Evolutionary conservation across 2,113 vertebrate species (phyloP).

Genomic region (Garra rufa): DNA sequence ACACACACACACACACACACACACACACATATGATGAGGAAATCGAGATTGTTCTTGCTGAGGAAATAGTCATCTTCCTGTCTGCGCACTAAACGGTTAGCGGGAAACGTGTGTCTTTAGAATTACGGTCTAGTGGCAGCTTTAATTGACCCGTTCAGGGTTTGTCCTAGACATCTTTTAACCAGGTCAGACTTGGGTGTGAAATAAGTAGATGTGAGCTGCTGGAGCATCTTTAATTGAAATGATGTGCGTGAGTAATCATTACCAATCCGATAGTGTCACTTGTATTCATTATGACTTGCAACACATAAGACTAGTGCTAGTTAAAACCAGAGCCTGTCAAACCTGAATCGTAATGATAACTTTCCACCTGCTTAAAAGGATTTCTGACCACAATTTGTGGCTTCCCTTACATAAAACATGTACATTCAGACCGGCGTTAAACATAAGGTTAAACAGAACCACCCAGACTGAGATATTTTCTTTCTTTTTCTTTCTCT

Average conservation of each 20-base stretch:
- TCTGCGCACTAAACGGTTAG: not conserved
- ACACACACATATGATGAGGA: too few relatives aligned
- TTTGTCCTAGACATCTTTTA: constrained; percentile 26
- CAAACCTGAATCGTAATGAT: not conserved
- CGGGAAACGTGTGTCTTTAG: constrained; percentile 12
- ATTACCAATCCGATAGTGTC: not conserved
- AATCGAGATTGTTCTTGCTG: constrained; percentile 1
- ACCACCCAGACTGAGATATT: constrained; percentile 41
- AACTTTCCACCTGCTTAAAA: not conserved
- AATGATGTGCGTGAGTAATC: not conserved
- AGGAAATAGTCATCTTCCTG: constrained; percentile 40
- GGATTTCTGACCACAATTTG: not conserved
- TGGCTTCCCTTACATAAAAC: constrained; percentile 1
- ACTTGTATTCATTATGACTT: not conserved
- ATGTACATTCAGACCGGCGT: constrained; percentile 50
- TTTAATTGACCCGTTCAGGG: not conserved
- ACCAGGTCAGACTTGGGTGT: constrained; percentile 5
- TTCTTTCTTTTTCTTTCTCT: not conserved
- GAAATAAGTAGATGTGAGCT: not conserved
- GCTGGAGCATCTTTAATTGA: not conserved
- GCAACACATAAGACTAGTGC: not conserved
- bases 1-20: not conserved
- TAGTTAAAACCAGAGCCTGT: not conserved
- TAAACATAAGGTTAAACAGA: constrained; percentile 43
- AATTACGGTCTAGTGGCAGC: not conserved